A percentile compares a stretch with the other conserved stretches of the same genome.
Evolutionary conservation across 2,113 vertebrate species (phyloP).

Genomic region (Percina caprodes): DNA sequence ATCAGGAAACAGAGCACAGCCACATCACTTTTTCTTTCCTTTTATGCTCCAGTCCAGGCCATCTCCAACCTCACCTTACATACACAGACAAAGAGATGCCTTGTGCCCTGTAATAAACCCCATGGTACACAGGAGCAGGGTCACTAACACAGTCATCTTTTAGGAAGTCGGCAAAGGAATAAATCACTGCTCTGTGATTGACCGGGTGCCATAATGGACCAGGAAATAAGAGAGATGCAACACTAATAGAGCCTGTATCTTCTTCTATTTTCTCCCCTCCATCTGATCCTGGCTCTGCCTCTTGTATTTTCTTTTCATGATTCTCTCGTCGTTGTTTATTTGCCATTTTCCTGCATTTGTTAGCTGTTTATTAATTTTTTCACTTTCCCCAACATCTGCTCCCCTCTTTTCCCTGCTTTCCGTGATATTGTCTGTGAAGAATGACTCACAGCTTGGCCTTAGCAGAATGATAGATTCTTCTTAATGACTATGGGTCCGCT

Average conservation of each 20-base stretch:
- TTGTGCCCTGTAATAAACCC: constrained; percentile 22
- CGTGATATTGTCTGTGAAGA: constrained; percentile 56
- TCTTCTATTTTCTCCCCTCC: neutral
- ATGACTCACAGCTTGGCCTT: constrained; percentile 58
- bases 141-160: constrained; percentile 13
- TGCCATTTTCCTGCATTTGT: constrained; percentile 16
- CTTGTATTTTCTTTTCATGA: constrained; percentile 16
- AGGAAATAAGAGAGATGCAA: constrained; percentile 24
- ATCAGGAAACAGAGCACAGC: constrained; percentile 67
- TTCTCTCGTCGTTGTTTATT: constrained; percentile 1
- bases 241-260: constrained; percentile 4
- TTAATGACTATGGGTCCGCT: constrained; percentile 67
- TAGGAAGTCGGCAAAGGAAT: constrained; percentile 26
- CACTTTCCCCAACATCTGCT: neutral
- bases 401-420: neutral
- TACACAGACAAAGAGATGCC: constrained; percentile 32
- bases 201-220: constrained; percentile 41
- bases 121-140: constrained; percentile 12
- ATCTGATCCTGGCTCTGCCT: constrained; percentile 7
- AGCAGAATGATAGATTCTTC: constrained; percentile 69
- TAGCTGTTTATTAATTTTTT: constrained; percentile 14
- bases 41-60: constrained; percentile 32
- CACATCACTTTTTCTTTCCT: constrained; percentile 50
- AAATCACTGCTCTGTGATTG: constrained; percentile 42
- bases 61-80: constrained; percentile 28